phyloP scores from a whole-genome alignment of 2,888 invertebrate species.

The Drosophila mulleri region DNA sequence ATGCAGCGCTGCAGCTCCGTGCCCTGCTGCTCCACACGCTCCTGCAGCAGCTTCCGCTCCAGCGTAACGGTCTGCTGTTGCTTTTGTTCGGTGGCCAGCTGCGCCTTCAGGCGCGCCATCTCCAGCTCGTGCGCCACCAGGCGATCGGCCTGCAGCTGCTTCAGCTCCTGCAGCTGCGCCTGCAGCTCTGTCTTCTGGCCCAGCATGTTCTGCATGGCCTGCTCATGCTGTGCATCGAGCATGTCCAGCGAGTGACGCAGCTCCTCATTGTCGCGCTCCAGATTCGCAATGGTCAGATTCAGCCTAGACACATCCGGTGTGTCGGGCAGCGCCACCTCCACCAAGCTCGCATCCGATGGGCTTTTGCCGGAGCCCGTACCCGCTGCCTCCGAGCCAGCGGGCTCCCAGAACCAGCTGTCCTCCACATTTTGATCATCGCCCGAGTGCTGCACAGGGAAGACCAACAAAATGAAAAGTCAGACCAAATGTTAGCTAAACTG shows the following conservation, averaged over 20 bases:
- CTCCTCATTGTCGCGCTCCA: constrained; percentile 85
- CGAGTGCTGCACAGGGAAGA: constrained; percentile 51
- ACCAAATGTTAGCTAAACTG: background rate
- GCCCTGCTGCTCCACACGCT: constrained; percentile 70
- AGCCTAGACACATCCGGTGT: constrained; percentile 69
- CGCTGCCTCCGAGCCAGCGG: constrained; percentile 71
- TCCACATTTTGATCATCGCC: constrained; percentile 77
- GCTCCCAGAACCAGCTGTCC: constrained; percentile 85
- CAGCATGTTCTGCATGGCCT: constrained; percentile 88
- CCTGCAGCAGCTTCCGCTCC: constrained; percentile 65
- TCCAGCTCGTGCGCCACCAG: constrained; percentile 74
- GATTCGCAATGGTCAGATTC: constrained; percentile 85
- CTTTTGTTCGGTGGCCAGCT: constrained; percentile 48
- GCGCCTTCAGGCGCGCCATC: constrained; percentile 66
- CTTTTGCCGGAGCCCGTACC: background rate
- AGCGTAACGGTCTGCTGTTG: constrained; percentile 46
- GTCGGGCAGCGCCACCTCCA: constrained; percentile 51
- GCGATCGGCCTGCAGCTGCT: constrained; percentile 68
- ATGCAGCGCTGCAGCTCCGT: constrained; percentile 73
- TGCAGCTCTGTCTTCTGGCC: constrained; percentile 87
- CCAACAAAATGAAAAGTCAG: background rate
- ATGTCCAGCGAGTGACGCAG: constrained; percentile 88
- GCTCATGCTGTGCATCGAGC: constrained; percentile 90
- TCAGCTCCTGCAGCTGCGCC: constrained; percentile 86
- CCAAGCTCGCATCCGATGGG: constrained; percentile 29